Evolutionary conservation across 64 coral and sea anemone species (phyloP), one percentile per base, ranked within the genome.

Genomic region (Porites lutea): DNA sequence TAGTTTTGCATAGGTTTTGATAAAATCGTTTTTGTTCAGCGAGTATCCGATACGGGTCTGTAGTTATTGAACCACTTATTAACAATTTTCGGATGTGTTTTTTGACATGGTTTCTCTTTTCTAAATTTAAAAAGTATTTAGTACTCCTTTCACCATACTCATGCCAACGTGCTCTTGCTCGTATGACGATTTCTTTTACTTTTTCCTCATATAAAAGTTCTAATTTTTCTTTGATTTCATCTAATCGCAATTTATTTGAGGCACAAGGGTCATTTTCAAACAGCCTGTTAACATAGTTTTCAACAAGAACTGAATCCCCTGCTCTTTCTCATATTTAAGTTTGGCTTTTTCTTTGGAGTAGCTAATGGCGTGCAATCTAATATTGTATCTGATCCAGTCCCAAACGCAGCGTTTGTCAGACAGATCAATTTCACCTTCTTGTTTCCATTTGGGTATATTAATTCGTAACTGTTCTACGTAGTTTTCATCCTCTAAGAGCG

Each of bases 71-170:
- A 70, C 48, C 65, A 65, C n/a, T 54, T 45, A 63, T 45, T 68
- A 16, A 14, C 9, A 88, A 22, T 52, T 88, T 88, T 21, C 19
- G 11, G n/a, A 75, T 75, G 70, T 74, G 52, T 45, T 72, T 73
- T 59, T 74, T 88, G 3, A 27, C 62, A 61, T 86, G 82, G 5
- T 88, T 72, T 22, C 49, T 45, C 55, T 74, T 88, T 75, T 88
- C 86, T 57, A 88, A 52, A 44, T 88, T 72, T 45, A 53, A 73
- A 37, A 75, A 88, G 27, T 75, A 88, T 47, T 71, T 72, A 12
- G 86, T 53, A 43, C 44, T 67, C 48, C 54, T 74, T 74, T 75
- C 68, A 8, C 69, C 86, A 53, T 54, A 12, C 49, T 88, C 86
- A 19, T 67, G 27, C 70, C 86, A 88, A 2, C 78, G 13, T 21